Percentiles rank a stretch among this genome's conserved stretches.
Conservation (phyloP, 2,797 vertebrate genomes). For the Paedocypris micromegethes region DNA sequence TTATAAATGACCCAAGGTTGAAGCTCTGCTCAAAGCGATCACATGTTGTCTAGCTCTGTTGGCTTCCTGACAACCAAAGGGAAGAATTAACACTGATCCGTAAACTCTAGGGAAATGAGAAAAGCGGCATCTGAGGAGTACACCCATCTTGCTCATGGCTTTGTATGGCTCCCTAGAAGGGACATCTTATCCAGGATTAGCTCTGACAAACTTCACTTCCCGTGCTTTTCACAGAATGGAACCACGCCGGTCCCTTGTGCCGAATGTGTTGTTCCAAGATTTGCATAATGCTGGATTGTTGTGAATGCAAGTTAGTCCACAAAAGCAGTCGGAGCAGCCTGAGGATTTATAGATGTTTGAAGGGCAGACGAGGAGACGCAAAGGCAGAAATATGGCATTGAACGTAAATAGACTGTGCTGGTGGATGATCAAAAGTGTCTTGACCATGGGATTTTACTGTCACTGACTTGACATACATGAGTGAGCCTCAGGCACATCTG, state of each 20-base stretch:
- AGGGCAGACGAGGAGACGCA: slow-evolving; percentile 25
- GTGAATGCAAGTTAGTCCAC: slow-evolving; percentile 58
- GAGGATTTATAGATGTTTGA: slow-evolving; percentile 41
- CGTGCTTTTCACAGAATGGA: slow-evolving; percentile 48
- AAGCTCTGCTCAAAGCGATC: slow-evolving; percentile 19
- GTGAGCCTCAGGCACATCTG: slow-evolving; percentile 23
- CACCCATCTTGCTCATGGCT: slow-evolving; percentile 32
- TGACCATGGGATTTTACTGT: slow-evolving; percentile 1
- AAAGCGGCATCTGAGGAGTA: slow-evolving; percentile 33
- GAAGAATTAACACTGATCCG: slow-evolving; percentile 45
- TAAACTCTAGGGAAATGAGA: slow-evolving; percentile 42
- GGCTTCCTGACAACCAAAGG: slow-evolving; percentile 35
- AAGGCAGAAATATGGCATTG: slow-evolving; percentile 13
- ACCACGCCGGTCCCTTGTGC: slow-evolving; percentile 53
- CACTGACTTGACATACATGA: slow-evolving; percentile 17
- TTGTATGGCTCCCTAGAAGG: slow-evolving; percentile 51
- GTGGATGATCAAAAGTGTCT: slow-evolving; percentile 19
- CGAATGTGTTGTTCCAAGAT: slow-evolving; percentile 57
- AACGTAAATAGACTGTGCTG: slow-evolving; percentile 11
- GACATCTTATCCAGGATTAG: slow-evolving; percentile 63
- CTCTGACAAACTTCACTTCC: slow-evolving; percentile 56
- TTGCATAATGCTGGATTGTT: slow-evolving; percentile 58
- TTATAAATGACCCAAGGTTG: slow-evolving; percentile 3
- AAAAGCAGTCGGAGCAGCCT: slow-evolving; percentile 40
- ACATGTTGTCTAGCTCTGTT: slow-evolving; percentile 25